Conservation (phyloP, 64 coral and sea anemone species). For the Montipora cactus region DNA sequence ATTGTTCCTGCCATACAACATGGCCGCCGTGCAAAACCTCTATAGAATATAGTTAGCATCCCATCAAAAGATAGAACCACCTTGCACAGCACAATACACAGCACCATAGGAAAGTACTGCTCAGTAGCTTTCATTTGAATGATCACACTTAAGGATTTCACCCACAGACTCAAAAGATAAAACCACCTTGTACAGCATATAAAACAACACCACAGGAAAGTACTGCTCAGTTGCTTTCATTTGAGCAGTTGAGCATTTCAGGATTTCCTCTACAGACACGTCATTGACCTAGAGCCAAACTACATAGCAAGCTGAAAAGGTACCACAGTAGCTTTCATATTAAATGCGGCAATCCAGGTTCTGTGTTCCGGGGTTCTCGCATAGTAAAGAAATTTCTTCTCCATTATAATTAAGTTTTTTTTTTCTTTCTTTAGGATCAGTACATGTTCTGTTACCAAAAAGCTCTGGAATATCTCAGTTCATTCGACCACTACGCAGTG, state of each 20-base stretch:
- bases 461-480: constrained; percentile 89
- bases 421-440: constrained; percentile 70
- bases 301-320: no score
- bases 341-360: no score
- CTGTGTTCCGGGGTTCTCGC: no score
- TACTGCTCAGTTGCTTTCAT: background rate
- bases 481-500: constrained; percentile 95
- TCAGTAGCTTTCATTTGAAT: no score
- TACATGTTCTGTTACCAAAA: constrained; percentile 95
- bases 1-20: no score
- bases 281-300: no score
- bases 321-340: no score
- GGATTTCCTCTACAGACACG: background rate
- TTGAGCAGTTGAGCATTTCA: background rate
- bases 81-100: no score
- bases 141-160: background rate
- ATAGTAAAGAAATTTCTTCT: background rate
- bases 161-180: background rate
- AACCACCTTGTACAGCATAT: background rate
- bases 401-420: background rate
- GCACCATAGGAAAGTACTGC: no score
- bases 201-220: background rate
- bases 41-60: no score
- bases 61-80: no score
- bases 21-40: no score